Base-by-base conservation (phyloP, 1,140 invertebrate genomes). In the Aleiodes sp. region DNA sequence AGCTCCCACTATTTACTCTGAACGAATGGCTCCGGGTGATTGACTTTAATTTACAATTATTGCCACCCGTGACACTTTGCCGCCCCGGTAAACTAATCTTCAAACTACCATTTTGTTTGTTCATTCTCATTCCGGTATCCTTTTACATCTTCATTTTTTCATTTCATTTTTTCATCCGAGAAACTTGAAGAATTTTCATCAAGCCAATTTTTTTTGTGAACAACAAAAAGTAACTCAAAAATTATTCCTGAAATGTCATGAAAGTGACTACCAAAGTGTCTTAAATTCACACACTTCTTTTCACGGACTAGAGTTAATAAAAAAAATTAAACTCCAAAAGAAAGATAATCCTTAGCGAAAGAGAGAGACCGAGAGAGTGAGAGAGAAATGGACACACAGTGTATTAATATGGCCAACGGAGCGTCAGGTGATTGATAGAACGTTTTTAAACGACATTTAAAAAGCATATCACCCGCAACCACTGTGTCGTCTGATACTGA, bases 41-140 rank as follows among this genome's bases (percentile, higher is more conserved):
- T 66, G 69, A 70, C 69, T 70, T 65, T 52, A 66, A 70, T 65
- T 60, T 52, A 57, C 69, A 70, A 70, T 65, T 70, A 70, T 66
- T 59, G 61, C 35, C 61, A 41, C 28, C 68, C 33, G 66, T 37
- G 66, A 37, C 37, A 68, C 59, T 60, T 52, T 61, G 41, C 29
- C 31, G 41, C 26, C 10, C 33, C 35, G 46, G 57, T 65, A 41
- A 65, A 70, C 64, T 70, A 60, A 65, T 70, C 46, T 52, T 21
- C 46, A 52, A 52, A 52, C 46, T 65, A 24, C 24, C 29, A 37
- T 21, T 61, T 31, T 61, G 26, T 64, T 70, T 65, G 39, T 19
- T 57, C 29, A 33, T n/a, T n/a, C 46, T 52, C 16, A 9, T 6
- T 52, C 16, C 21, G 19, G 16, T 9, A 9, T 12, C 21, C 14